These are phyloP conservation scores for Notodonta ziczac DNA, from an alignment of 2,888 invertebrate genomes.

Conservation along the genomic window DNA sequence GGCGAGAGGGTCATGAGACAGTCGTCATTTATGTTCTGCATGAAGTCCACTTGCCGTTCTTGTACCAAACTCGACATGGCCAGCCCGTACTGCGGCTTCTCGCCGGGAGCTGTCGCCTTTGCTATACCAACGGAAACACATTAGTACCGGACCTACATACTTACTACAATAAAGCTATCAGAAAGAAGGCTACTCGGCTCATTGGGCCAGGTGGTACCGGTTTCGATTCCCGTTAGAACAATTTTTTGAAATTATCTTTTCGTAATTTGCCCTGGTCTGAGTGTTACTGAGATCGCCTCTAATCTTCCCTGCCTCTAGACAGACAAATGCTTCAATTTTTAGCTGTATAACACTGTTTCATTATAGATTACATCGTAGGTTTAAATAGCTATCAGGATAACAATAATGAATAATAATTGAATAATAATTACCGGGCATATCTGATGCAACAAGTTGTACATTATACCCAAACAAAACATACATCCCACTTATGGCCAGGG, in stretches of 20 bases:
- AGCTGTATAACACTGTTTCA: too few species aligned
- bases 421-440: constrained; percentile 63
- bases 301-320: too few species aligned
- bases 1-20: constrained; percentile 77
- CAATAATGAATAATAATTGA: neutral
- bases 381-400: neutral
- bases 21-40: constrained; percentile 73
- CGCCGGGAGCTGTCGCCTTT: constrained; percentile 40
- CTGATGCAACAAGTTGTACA: constrained; percentile 75
- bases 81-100: constrained; percentile 65
- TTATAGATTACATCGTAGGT: too few species aligned
- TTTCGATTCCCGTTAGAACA: too few species aligned
- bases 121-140: constrained; percentile 28
- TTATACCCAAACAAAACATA: constrained; percentile 69
- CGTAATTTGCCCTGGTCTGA: too few species aligned
- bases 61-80: constrained; percentile 73
- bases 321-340: too few species aligned
- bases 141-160: too few species aligned
- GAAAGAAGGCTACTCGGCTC: too few species aligned
- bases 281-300: too few species aligned
- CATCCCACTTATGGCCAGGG: constrained; percentile 66
- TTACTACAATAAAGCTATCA: too few species aligned
- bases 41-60: constrained; percentile 73
- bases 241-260: too few species aligned
- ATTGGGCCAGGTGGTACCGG: too few species aligned